These are phyloP conservation scores for Steatocranus sp. DNA, from an alignment of 2,797 vertebrate species.

Conservation along the genomic window DNA sequence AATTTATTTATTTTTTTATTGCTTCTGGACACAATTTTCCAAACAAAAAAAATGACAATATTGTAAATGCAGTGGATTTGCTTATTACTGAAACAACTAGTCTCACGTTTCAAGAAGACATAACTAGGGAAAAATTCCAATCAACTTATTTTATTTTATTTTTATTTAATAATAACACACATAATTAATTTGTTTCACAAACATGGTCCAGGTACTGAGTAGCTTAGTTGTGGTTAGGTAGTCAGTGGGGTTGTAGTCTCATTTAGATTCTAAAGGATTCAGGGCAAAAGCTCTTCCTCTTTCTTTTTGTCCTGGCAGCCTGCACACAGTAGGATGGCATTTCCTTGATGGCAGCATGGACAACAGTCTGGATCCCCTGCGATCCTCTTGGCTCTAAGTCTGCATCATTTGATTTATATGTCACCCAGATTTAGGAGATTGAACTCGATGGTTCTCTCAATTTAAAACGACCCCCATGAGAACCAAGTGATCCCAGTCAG, in stretches of 20 bases:
- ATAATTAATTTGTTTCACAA: neutral
- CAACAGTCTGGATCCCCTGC: neutral
- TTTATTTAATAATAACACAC: neutral
- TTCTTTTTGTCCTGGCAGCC: neutral
- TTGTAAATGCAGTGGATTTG: too few relatives aligned
- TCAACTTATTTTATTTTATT: neutral
- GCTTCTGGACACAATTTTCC: neutral
- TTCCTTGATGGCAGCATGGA: neutral
- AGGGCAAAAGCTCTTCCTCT: neutral
- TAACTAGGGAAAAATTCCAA: neutral
- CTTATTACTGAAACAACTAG: too few relatives aligned
- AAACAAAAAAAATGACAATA: too few relatives aligned
- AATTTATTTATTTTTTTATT: neutral
- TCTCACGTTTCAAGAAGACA: too few relatives aligned
- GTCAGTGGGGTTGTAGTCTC: neutral
- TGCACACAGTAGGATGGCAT: neutral
- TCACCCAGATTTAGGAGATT: neutral
- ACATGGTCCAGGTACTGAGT: neutral
- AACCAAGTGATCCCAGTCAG: neutral
- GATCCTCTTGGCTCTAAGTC: neutral
- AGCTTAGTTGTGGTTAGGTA: neutral
- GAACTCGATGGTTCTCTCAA: neutral
- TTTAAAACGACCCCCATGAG: neutral
- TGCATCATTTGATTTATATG: neutral
- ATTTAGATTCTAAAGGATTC: neutral